A percentile compares a stretch with the other conserved stretches of the same genome.
These are phyloP conservation scores for Chrysotoxum bicinctum DNA, from an alignment of 2,888 invertebrate genomes.

Conservation along the genomic window DNA sequence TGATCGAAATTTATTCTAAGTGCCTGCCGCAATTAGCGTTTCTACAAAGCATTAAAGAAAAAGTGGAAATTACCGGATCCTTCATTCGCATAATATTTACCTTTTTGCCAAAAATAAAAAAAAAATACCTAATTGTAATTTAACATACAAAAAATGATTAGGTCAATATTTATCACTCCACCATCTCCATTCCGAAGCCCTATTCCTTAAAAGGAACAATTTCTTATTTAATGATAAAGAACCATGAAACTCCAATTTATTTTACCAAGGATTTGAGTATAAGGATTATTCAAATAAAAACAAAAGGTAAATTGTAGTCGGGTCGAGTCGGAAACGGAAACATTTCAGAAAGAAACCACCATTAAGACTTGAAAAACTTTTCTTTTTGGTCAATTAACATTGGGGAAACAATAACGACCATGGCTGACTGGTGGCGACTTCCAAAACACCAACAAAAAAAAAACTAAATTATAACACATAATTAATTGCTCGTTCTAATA, in stretches of 20 bases:
- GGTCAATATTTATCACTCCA: conserved; percentile 10
- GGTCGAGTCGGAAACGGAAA: conserved; percentile 19
- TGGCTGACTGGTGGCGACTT: conserved; percentile 2
- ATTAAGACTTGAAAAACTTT: not conserved
- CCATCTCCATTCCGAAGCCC: not conserved
- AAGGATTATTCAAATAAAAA: not conserved
- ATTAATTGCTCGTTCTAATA: conserved; percentile 56
- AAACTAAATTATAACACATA: conserved; percentile 62
- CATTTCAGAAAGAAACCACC: conserved; percentile 12
- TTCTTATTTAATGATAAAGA: conserved; percentile 3
- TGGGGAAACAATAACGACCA: not conserved
- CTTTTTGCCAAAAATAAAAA: not conserved
- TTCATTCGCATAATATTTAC: not conserved
- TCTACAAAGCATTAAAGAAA: not conserved
- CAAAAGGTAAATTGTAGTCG: not conserved
- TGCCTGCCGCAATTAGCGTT: not conserved
- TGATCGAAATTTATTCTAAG: not conserved
- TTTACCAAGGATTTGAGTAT: not conserved
- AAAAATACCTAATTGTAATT: not conserved
- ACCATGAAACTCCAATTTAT: conserved; percentile 14
- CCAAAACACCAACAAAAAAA: conserved; percentile 7
- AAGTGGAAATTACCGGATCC: not conserved
- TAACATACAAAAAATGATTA: conserved; percentile 10
- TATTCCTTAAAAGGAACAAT: not conserved
- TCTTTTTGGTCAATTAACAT: not conserved